Base-by-base conservation (phyloP, 2,797 vertebrate species). In the Sparus aurata region DNA sequence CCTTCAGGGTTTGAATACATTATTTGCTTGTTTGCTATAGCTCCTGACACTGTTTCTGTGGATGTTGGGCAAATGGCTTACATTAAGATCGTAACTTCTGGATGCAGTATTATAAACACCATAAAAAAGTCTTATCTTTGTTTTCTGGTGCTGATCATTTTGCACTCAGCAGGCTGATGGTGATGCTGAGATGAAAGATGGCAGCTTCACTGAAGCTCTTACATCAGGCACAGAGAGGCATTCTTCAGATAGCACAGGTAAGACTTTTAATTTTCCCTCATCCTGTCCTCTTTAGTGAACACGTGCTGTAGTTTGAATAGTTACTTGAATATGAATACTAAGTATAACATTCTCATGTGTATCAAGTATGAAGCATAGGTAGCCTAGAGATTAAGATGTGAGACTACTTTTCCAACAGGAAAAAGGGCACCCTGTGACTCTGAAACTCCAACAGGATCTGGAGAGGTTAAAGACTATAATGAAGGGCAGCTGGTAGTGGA, bases 161-260 rank as follows among this genome's bases (percentile, higher is more conserved):
- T 88, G 34, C 27, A 66, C 67, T 69, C 57, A 58, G 34, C 79
- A 94, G 93, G 87, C 71, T 20, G 83, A 90, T 6, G 66, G 57
- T 23, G 86, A 89, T n/a, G 71, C 62, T 54, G 89, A 86, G 12
- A 68, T 86, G 41, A 90, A 70, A 52, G 92, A 93, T 20, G 85
- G 80, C n/a, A 94, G 91, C 76, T 89, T 94, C 68, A 86, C 71
- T 52, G 87, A 85, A 69, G 25, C 47, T 27, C 10, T 74, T 3
- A 4, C 53, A 47, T 80, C 80, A 38, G 22, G 15, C 64, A 55
- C 52, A 41, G 68, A 69, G 41, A 86, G 63, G 3, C 61, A 1
- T 16, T 76, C 65, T 71, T 13, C 30, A 13, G 49, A 55, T 66
- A 47, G 34, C 15, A 74, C 77, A 7, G 89, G 92, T 94, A 68